Evolutionary conservation across 1,140 invertebrate species (phyloP), one percentile per base, ranked within the genome.

Genomic region (Leguminivora glycinivorella): DNA sequence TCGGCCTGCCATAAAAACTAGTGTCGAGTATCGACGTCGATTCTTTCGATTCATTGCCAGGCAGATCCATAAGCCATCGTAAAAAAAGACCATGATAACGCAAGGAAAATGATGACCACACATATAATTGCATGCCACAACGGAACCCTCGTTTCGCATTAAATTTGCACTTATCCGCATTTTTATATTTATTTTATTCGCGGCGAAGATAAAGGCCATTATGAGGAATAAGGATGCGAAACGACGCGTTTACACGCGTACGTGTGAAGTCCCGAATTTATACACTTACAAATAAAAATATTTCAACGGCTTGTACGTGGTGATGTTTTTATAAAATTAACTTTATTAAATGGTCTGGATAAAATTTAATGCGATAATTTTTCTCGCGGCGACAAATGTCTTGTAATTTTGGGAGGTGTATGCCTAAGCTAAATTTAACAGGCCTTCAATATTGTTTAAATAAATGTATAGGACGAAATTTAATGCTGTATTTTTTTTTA

Each of bases 191-290:
- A 52, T 52, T 52, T 52, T 22, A 52, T 52, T 6, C 47, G 47
- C 47, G 47, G 19, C 47, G 47, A 52, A 9, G 47, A 52, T 52
- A 52, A 52, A 52, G 58, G 29, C 58, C 26, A 29, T 63, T 63
- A 63, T 29, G 56, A 29, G 22, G 56, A 58, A 52, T 52, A 52
- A 63, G 26, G 7, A 63, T 19, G 14, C 58, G 26, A 14, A 29
- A 63, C 26, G 58, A 19, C 17, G 58, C 56, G 56, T 58, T 58
- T 58, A 63, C 58, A 26, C 58, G 58, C 58, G 58, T 10, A 63
- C 58, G 58, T 63, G 58, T 63, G 58, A 63, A 63, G n/a, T 26
- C 58, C 9, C 25, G 1, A 63, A 63, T 63, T 63, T 34, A 31
- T 29, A 34, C 34, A 63, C 26, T 58, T 52, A 52, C 47, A 9